Evolutionary conservation across 2,888 invertebrate genomes (phyloP).

Genomic region (Napeogenes inachia): DNA sequence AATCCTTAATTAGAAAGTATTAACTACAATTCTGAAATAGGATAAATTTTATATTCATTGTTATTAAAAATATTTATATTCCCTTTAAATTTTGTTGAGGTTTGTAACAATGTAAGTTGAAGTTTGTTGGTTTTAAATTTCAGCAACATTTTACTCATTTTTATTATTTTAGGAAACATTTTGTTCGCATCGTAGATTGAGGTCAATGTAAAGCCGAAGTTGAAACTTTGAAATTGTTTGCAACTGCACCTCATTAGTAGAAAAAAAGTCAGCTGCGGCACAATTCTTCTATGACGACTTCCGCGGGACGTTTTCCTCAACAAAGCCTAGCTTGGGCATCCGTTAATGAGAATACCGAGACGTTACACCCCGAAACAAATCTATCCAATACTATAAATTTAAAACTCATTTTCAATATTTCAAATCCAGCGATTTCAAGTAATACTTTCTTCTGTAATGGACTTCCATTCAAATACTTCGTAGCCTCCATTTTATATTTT

Average conservation of each 20-base stretch:
- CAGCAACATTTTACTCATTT: neutral
- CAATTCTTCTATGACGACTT: conserved; percentile 53
- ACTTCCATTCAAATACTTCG: conserved; percentile 30
- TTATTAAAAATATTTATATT: too few species aligned
- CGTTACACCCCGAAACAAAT: conserved; percentile 23
- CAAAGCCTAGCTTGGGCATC: conserved; percentile 38
- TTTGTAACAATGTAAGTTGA: too few species aligned
- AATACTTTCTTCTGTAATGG: conserved; percentile 31
- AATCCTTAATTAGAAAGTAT: neutral
- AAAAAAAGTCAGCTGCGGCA: conserved; percentile 50
- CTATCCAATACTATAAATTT: conserved; percentile 26
- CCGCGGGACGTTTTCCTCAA: conserved; percentile 50
- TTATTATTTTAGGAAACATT: conserved; percentile 10
- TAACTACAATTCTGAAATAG: too few species aligned
- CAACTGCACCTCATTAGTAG: conserved; percentile 59
- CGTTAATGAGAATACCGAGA: conserved; percentile 49
- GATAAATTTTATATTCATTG: too few species aligned
- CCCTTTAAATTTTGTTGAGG: too few species aligned
- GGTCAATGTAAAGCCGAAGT: conserved; percentile 28
- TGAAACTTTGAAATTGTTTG: conserved; percentile 36
- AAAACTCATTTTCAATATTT: conserved; percentile 32
- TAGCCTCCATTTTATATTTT: conserved; percentile 39
- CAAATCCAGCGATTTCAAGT: conserved; percentile 28
- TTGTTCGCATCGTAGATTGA: conserved; percentile 22
- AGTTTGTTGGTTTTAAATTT: too few species aligned